These are phyloP conservation scores for Cephus cinctus DNA, from an alignment of 1,140 invertebrate species.

Conservation along the genomic window DNA sequence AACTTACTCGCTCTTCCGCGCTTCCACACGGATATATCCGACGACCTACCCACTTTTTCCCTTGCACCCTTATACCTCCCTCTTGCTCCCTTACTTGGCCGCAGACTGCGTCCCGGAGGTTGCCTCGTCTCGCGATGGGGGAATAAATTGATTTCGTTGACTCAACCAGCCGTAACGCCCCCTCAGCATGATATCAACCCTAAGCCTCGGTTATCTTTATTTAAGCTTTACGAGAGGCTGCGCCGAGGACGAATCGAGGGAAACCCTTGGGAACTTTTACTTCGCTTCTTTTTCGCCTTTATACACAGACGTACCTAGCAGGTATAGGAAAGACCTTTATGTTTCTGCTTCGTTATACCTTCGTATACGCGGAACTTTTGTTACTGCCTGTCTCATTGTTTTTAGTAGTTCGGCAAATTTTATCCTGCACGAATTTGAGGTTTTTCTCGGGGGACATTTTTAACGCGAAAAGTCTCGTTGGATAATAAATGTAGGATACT, in stretches of 20 bases:
- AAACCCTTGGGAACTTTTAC: conserved; percentile 20
- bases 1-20: no score
- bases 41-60: conserved; percentile 26
- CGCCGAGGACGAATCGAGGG: conserved; percentile 31
- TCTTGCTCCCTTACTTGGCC: conserved; percentile 7
- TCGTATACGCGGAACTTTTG: no score
- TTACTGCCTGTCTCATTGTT: no score
- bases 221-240: conserved; percentile 53
- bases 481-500: no score
- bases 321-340: not conserved
- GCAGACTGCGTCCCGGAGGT: conserved; percentile 16
- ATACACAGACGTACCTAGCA: not conserved
- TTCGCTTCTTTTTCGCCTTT: conserved; percentile 1
- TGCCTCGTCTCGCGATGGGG: conserved; percentile 28
- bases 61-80: conserved; percentile 17
- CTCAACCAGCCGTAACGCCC: conserved; percentile 54
- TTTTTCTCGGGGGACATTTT: no score
- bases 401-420: no score
- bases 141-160: conserved; percentile 58
- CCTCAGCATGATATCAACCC: conserved; percentile 53
- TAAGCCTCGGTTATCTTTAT: conserved; percentile 56
- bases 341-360: no score
- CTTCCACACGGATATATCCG: not conserved
- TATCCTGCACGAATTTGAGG: no score
- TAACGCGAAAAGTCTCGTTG: no score